Base-by-base conservation (phyloP, 2,888 invertebrate genomes). In the Metellina segmentata region DNA sequence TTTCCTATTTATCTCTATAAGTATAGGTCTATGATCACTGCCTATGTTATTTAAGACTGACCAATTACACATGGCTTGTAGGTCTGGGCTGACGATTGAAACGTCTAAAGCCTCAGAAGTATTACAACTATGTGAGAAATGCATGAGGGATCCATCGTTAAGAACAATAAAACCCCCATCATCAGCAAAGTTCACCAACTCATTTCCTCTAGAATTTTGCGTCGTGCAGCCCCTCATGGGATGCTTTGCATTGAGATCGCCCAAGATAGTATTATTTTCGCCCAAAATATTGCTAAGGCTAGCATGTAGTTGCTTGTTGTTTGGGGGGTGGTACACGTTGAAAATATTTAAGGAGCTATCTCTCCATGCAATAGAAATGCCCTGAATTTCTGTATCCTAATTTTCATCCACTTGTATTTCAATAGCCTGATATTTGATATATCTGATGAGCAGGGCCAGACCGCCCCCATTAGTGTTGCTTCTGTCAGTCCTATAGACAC, bases 281-380 rank as follows among this genome's bases (percentile, higher is more conserved):
- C 8, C 19, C 7, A 7, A 7, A 48, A 75, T 2, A 48, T 7
- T 19, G 11, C 48, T 13, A 5, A 75, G 48, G 48, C 19, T 13
- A 34, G 9, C 19, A 1, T 0, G 48, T 6, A 75, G 75, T 13
- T 19, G 20, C 1, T 49, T 6, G 48, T 13, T 13, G 7, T 75
- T 34, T 48, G 75, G 75, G 75, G 48, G 75, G 7, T 75, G 75
- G n/a, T n/a, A n/a, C n/a, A n/a, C n/a, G n/a, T n/a, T n/a, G n/a
- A n/a, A n/a, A n/a, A n/a, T n/a, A n/a, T 75, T 75, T 1, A 75
- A 48, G 1, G 75, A 16, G 1, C 19, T 48, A 13, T 20, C 71
- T 71, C 71, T 8, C 71, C 16, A 72, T 6, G 11, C 20, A 19
- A 72, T 11, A 0, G 19, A 19, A 19, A 72, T 72, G 19, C 72